phyloP scores from a whole-genome alignment of 2,113 vertebrate species.

The Petaurus breviceps region DNA sequence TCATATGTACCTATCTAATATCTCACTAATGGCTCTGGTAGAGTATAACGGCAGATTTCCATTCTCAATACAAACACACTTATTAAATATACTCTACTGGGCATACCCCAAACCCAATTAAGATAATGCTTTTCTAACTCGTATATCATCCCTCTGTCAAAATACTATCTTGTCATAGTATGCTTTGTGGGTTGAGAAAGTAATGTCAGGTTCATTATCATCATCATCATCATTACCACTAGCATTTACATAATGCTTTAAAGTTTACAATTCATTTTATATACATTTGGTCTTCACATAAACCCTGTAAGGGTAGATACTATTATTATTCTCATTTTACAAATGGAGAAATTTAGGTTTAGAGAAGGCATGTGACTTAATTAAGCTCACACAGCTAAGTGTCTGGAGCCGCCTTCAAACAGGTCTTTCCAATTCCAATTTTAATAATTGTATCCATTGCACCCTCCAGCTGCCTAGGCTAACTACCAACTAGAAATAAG shows the following conservation, averaged over 20 bases:
- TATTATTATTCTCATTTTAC: background rate
- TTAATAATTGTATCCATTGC: background rate
- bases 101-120: background rate
- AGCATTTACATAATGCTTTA: background rate
- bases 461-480: background rate
- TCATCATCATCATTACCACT: background rate
- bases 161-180: background rate
- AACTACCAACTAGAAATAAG: background rate
- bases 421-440: background rate
- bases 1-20: background rate
- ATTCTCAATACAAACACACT: background rate
- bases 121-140: background rate
- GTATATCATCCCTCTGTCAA: background rate
- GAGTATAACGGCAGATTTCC: background rate
- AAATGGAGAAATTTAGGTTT: background rate
- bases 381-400: background rate
- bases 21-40: background rate
- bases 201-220: background rate
- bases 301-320: background rate
- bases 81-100: background rate
- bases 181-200: background rate
- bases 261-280: background rate
- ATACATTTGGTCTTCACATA: background rate
- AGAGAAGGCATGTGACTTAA: background rate
- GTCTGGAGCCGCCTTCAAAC: background rate